Percentiles rank a stretch among this genome's conserved stretches.
Conservation (phyloP, 2,888 invertebrate genomes). For the Drosophila kambysellisi region DNA sequence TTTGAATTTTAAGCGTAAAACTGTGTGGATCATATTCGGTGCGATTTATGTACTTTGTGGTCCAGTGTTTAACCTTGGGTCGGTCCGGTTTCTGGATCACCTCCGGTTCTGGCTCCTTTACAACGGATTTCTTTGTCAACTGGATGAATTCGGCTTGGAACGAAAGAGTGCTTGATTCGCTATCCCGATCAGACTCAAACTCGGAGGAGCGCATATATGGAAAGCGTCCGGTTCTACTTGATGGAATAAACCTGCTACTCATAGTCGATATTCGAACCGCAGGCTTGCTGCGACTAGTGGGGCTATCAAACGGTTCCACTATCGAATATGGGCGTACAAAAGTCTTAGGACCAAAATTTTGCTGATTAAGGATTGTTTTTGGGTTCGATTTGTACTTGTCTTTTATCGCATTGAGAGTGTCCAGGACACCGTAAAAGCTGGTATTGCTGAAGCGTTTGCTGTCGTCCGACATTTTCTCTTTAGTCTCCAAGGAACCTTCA, state of each 20-base stretch:
- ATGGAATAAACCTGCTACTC: neutral
- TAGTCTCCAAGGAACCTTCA: neutral
- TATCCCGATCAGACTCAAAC: neutral
- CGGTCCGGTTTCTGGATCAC: neutral
- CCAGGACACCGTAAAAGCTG: conserved; percentile 33
- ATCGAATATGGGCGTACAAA: neutral
- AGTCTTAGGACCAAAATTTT: neutral
- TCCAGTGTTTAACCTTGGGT: conserved; percentile 70
- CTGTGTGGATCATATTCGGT: conserved; percentile 55
- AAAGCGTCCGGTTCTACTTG: accelerated
- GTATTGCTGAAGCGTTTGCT: accelerated
- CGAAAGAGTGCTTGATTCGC: neutral
- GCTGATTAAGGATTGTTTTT: conserved; percentile 27
- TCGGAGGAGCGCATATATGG: neutral
- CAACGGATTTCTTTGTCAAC: neutral
- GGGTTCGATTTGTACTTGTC: conserved; percentile 20
- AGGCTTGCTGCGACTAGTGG: neutral
- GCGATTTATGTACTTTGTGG: conserved; percentile 70
- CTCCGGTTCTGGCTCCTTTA: neutral
- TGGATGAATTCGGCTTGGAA: neutral
- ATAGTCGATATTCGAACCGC: conserved; percentile 3
- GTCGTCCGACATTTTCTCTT: neutral
- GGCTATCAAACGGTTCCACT: neutral
- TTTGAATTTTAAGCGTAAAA: conserved; percentile 69
- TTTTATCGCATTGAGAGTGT: conserved; percentile 44